phyloP scores from a whole-genome alignment of 2,888 invertebrate genomes.

The Drosophila monieri region DNA sequence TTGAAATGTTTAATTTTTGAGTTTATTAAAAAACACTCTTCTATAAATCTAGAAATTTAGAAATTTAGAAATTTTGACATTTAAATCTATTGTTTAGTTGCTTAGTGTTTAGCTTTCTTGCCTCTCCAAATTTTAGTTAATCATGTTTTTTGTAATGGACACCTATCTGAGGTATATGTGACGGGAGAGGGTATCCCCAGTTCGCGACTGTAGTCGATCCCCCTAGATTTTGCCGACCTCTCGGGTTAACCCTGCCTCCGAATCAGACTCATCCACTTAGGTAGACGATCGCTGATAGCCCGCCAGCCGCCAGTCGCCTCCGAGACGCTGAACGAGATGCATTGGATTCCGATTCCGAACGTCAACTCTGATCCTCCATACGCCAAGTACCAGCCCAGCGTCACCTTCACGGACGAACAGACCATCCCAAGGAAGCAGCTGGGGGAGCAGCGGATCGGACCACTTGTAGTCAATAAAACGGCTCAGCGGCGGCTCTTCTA shows the following conservation, averaged over 20 bases:
- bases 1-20: no score
- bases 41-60: no score
- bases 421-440: neutral
- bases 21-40: no score
- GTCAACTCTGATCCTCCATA: neutral
- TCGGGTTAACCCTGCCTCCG: neutral
- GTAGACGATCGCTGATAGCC: neutral
- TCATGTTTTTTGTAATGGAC: neutral
- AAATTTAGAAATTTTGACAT: no score
- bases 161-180: neutral
- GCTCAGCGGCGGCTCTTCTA: conserved; percentile 74
- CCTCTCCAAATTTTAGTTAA: neutral
- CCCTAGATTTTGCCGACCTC: neutral
- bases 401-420: conserved; percentile 32
- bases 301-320: neutral
- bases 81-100: neutral
- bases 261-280: neutral
- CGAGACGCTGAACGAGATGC: neutral
- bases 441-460: conserved; percentile 17
- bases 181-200: neutral
- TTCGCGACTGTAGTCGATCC: neutral
- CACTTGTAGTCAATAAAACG: conserved; percentile 65
- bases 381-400: conserved; percentile 21
- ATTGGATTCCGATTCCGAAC: neutral
- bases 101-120: neutral